These are phyloP conservation scores for Zoanthus sociatus DNA, from an alignment of 92 coral and sea anemone genomes.

Conservation along the genomic window DNA sequence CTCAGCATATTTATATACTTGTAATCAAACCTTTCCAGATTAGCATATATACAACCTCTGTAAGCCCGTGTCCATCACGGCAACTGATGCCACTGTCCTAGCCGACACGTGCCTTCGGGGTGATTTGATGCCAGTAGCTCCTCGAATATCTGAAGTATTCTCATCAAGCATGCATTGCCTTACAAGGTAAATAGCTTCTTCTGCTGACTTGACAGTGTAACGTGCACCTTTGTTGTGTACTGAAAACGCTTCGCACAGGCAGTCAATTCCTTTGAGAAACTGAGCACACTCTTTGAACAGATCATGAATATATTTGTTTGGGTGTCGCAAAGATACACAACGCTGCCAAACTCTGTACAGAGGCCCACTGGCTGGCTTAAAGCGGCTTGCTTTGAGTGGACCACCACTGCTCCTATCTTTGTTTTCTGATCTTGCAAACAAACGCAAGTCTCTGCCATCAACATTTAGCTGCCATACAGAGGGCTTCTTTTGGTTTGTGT, in stretches of 20 bases:
- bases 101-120: conserved; percentile 71
- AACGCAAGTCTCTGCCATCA: conserved; percentile 42
- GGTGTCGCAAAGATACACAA: not conserved
- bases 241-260: conserved; percentile 69
- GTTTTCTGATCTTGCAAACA: conserved; percentile 29
- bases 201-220: too few relatives aligned
- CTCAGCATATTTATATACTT: too few relatives aligned
- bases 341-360: conserved; percentile 26
- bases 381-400: conserved; percentile 14
- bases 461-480: not conserved
- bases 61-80: too few relatives aligned
- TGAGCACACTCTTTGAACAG: conserved; percentile 36
- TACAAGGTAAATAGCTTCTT: conserved; percentile 31
- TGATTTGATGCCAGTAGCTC: not conserved
- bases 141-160: conserved; percentile 2
- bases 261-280: conserved; percentile 36
- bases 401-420: conserved; percentile 26
- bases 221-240: conserved; percentile 35
- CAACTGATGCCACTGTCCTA: conserved; percentile 67
- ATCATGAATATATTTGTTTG: conserved; percentile 62
- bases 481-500: too few relatives aligned
- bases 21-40: too few relatives aligned
- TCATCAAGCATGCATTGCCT: conserved; percentile 64
- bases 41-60: too few relatives aligned
- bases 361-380: conserved; percentile 42